Conservation (phyloP, 1,140 invertebrate genomes). For the Macrosteles quadrilineatus region DNA sequence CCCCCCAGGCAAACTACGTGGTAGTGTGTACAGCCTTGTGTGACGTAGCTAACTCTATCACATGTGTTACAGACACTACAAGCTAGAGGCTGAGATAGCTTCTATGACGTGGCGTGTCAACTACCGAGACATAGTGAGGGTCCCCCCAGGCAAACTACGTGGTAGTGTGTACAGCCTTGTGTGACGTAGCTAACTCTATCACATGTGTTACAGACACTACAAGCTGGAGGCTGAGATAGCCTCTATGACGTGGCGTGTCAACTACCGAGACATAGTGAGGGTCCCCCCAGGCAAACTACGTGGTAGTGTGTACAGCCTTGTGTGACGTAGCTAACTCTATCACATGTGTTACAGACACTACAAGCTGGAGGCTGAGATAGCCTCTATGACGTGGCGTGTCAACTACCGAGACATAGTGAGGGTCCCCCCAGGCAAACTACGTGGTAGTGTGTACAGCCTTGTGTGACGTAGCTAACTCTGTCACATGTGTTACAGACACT, state of each 20-base stretch:
- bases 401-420: conserved; percentile 78
- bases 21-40: conserved; percentile 62
- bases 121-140: conserved; percentile 74
- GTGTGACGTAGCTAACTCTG: no score
- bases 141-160: conserved; percentile 52
- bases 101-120: conserved; percentile 95
- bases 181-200: no score
- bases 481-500: conserved; percentile 78
- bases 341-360: conserved; percentile 74
- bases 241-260: conserved; percentile 94
- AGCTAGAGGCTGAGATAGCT: conserved; percentile 88
- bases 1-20: conserved; percentile 54
- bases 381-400: conserved; percentile 94
- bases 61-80: conserved; percentile 76
- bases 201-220: conserved; percentile 79
- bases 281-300: conserved; percentile 52
- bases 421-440: conserved; percentile 50
- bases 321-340: conserved; percentile 61
- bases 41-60: no score
- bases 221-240: conserved; percentile 91
- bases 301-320: conserved; percentile 63
- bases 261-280: conserved; percentile 72
- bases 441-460: conserved; percentile 64
- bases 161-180: conserved; percentile 64
- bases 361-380: conserved; percentile 89